Evolutionary conservation across 2,888 invertebrate species (phyloP).

Genomic region (Gymnoscelis rufifasciata): DNA sequence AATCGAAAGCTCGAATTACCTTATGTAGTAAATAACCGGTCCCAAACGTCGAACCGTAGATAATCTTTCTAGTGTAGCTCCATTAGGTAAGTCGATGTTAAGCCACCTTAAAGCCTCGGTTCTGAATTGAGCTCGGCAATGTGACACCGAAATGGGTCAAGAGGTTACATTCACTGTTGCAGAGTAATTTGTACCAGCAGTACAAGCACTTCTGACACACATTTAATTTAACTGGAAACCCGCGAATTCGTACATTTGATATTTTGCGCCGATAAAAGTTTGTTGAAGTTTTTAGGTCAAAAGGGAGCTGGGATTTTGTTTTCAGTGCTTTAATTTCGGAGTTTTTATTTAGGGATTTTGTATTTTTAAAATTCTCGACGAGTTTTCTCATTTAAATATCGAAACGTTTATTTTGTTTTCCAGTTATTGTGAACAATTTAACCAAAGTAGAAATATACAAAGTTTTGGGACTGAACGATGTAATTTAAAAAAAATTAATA

Average conservation of each 20-base stretch:
- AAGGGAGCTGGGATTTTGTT: background rate
- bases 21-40: too few relatives aligned
- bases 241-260: conserved; percentile 19
- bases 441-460: too few relatives aligned
- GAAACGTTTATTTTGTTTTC: too few relatives aligned
- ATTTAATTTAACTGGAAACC: conserved; percentile 17
- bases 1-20: too few relatives aligned
- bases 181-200: conserved; percentile 46
- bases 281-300: conserved; percentile 2
- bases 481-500: too few relatives aligned
- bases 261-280: conserved; percentile 14
- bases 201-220: conserved; percentile 26
- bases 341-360: too few relatives aligned
- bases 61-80: too few relatives aligned
- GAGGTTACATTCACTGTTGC: conserved; percentile 45
- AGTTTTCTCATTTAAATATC: too few relatives aligned
- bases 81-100: background rate
- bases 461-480: too few relatives aligned
- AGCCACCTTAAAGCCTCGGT: conserved; percentile 4
- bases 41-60: too few relatives aligned
- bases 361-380: too few relatives aligned
- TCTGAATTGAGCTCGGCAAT: conserved; percentile 31
- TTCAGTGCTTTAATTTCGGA: background rate
- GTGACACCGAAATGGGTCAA: conserved; percentile 59
- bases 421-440: too few relatives aligned